Conservation (phyloP, 1,140 invertebrate species). For the Drosophila athabasca region DNA sequence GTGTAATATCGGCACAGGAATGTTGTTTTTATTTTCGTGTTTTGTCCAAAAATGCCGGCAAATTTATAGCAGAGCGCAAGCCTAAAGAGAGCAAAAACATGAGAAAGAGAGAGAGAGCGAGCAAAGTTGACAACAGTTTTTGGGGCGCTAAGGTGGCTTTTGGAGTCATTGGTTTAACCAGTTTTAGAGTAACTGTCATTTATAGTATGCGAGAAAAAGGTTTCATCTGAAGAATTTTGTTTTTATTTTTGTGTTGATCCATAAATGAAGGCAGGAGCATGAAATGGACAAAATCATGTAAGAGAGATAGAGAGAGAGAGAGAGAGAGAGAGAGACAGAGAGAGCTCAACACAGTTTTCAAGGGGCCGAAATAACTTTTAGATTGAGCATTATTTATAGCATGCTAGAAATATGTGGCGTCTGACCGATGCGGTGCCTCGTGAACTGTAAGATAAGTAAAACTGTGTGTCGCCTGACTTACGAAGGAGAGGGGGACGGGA, state of each 20-base stretch:
- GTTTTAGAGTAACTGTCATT: neutral
- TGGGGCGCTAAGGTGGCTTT: neutral
- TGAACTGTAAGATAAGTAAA: conserved; percentile 18
- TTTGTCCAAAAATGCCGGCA: conserved; percentile 62
- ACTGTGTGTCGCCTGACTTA: neutral
- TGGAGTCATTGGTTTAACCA: conserved; percentile 6
- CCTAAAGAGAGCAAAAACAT: neutral
- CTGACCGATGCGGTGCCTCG: neutral
- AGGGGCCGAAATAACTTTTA: neutral
- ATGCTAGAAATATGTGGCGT: conserved; percentile 28
- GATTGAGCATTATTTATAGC: conserved; percentile 16
- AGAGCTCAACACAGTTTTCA: no score
- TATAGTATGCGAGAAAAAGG: conserved; percentile 45
- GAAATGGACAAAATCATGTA: no score
- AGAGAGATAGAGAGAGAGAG: no score
- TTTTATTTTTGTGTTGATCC: no score
- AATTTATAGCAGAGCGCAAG: conserved; percentile 47
- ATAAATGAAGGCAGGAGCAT: no score
- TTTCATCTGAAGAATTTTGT: neutral
- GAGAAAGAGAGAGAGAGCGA: conserved; percentile 6
- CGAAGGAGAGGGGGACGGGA: no score
- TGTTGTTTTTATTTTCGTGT: conserved; percentile 17
- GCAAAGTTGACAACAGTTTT: conserved; percentile 29
- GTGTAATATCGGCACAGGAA: conserved; percentile 11
- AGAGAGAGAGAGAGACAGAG: no score